A percentile compares a stretch with the other conserved stretches of the same genome.
Conservation (phyloP, 2,113 vertebrate genomes). For the Megaceryle torquata region DNA sequence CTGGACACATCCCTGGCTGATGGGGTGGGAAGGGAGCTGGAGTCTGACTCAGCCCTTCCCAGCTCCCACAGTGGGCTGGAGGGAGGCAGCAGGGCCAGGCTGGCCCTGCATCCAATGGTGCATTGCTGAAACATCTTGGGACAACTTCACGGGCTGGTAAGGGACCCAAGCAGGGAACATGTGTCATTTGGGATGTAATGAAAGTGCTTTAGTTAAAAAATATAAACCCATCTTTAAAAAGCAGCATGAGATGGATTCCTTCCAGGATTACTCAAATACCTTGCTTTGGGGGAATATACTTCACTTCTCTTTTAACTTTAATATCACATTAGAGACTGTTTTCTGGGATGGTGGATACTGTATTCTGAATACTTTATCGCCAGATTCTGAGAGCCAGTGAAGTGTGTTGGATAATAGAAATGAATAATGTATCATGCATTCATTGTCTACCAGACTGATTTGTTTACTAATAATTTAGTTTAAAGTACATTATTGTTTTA, state of each 20-base stretch:
- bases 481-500: conserved; percentile 69
- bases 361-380: conserved; percentile 56
- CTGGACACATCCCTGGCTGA: background rate
- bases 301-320: conserved; percentile 69
- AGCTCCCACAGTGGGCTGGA: background rate
- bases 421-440: conserved; percentile 65
- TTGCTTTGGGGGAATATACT: conserved; percentile 61
- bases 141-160: background rate
- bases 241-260: conserved; percentile 51
- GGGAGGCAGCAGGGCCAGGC: background rate
- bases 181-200: background rate
- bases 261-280: conserved; percentile 57
- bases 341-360: conserved; percentile 15
- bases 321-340: conserved; percentile 67
- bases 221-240: conserved; percentile 16
- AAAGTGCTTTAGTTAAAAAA: background rate
- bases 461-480: conserved; percentile 70
- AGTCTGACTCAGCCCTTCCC: background rate
- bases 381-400: conserved; percentile 42
- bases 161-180: background rate
- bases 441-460: conserved; percentile 61
- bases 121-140: background rate
- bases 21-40: background rate
- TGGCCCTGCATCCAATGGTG: background rate
- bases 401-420: conserved; percentile 62